Base-by-base conservation (phyloP, 2,888 invertebrate species). In the Formica aserva region DNA sequence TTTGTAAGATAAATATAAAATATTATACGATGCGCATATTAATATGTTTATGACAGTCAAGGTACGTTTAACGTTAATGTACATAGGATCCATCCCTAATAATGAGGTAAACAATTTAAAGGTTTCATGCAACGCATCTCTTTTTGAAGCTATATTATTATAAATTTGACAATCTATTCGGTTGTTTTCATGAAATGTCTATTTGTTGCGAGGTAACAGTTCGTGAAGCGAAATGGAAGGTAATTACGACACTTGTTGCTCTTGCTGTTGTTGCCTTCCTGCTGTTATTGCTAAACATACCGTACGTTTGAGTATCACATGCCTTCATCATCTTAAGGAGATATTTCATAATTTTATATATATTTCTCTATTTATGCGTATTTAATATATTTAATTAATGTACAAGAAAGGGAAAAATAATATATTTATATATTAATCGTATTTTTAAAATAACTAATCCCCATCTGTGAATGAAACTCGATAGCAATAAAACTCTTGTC, bases 241-340 rank as follows among this genome's bases (percentile, higher is more conserved):
- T 86, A 90, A 91, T 89, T 88, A 89, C 88, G 84, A 84, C 85
- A 90, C 91, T 90, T 90, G 90, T 89, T 91, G 90, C 90, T 89
- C 86, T 91, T 86, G 83, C 83, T 86, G 85, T 87, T 90, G 89
- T 87, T 90, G 85, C 81, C 84, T 85, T 84, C 82, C 86, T 85
- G 52, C 75, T 77, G 72, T 80, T 85, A 83, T 85, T 86, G 85
- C 84, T 84, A 22, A 81, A 83, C 83, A 45, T 80, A 74, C 85
- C 82, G 66, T 72, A 82, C 57, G 69, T 52, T 87, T 71, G 82
- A 83, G 65, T 71, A 63, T 35, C 32, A 45, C 22, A 29, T 13
- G 18, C 11, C 66, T 55, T 60, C 26, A 3, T 71, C 29, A 32
- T 57, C 57, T 71, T 35, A 13, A 80, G 13, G 18, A 48, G n/a